Conservation (phyloP, 2,113 vertebrate species). For the Vicugna pacos region DNA sequence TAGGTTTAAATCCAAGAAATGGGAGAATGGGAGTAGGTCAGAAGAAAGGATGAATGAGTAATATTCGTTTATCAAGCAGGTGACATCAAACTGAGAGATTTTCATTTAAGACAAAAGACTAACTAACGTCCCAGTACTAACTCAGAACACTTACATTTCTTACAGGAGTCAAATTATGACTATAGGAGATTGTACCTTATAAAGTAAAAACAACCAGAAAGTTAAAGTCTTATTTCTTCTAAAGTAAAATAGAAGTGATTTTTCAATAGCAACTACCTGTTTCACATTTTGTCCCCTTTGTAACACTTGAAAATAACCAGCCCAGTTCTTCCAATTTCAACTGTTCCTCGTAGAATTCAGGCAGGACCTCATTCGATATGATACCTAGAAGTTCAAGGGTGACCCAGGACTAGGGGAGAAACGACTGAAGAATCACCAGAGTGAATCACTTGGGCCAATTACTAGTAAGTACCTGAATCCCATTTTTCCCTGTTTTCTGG, state of each 20-base stretch:
- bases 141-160: neutral
- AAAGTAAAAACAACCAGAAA: neutral
- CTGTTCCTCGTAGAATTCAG: neutral
- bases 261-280: neutral
- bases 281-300: slow-evolving; percentile 44
- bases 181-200: neutral
- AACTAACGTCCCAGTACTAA: neutral
- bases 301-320: neutral
- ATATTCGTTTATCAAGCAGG: neutral
- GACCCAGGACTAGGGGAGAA: neutral
- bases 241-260: neutral
- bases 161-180: neutral
- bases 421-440: slow-evolving; percentile 9
- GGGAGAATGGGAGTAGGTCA: neutral
- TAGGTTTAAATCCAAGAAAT: neutral
- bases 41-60: neutral
- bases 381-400: neutral
- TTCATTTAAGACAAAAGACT: neutral
- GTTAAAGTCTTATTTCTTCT: neutral
- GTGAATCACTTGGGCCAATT: neutral
- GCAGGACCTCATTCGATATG: neutral
- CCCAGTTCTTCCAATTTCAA: neutral
- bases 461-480: neutral
- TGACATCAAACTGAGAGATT: neutral
- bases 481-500: neutral